phyloP scores from a whole-genome alignment of 2,888 invertebrate species.

The Trissoscelio sp. region DNA sequence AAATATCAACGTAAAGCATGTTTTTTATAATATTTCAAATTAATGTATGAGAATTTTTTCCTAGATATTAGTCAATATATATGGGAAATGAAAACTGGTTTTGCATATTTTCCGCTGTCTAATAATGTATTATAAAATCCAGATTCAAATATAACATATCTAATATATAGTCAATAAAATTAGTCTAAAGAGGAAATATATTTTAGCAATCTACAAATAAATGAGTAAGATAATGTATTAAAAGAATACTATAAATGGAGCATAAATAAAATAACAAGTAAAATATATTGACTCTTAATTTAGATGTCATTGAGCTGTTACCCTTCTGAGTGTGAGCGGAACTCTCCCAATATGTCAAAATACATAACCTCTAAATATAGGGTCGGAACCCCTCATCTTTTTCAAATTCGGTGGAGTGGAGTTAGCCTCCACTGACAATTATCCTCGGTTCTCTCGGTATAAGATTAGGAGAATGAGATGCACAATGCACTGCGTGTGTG shows the following conservation, averaged over 20 bases:
- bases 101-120: too few species aligned
- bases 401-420: constrained; percentile 46
- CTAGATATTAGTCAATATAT: too few species aligned
- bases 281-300: constrained; percentile 45
- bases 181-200: too few species aligned
- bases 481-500: constrained; percentile 70
- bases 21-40: too few species aligned
- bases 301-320: constrained; percentile 53
- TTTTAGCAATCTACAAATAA: too few species aligned
- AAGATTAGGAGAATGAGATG: constrained; percentile 63
- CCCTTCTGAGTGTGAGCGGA: constrained; percentile 34
- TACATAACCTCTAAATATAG: constrained; percentile 56
- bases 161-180: too few species aligned
- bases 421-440: constrained; percentile 32
- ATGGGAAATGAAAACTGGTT: too few species aligned
- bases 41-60: too few species aligned
- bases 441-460: constrained; percentile 44
- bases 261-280: constrained; percentile 9
- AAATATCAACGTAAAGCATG: too few species aligned
- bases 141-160: too few species aligned
- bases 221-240: neutral
- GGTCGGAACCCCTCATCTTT: constrained; percentile 64
- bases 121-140: too few species aligned
- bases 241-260: constrained; percentile 7
- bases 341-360: constrained; percentile 58